Percentiles rank a stretch among this genome's conserved stretches.
These are phyloP conservation scores for Ethmia dodecea DNA, from an alignment of 2,888 invertebrate species.

Conservation along the genomic window DNA sequence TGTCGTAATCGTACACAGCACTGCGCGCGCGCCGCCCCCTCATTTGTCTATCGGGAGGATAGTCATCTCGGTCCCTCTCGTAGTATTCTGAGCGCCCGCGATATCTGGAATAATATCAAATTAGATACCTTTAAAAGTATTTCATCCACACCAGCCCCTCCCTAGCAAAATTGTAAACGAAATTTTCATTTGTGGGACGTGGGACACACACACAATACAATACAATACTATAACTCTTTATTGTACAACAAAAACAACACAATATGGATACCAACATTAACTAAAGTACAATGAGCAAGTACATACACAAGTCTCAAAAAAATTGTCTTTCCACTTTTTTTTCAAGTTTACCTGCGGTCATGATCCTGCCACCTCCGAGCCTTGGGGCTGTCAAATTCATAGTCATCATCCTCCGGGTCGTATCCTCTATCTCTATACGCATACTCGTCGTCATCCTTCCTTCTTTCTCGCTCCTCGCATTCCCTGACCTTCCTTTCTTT, in stretches of 20 bases:
- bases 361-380: slow-evolving; percentile 34
- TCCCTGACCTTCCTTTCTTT: slow-evolving; percentile 60
- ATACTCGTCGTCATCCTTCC: slow-evolving; percentile 37
- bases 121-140: too few relatives aligned
- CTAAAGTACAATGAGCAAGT: too few relatives aligned
- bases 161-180: too few relatives aligned
- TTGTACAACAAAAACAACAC: too few relatives aligned
- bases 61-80: slow-evolving; percentile 43
- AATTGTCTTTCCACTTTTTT: background rate
- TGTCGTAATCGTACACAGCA: slow-evolving; percentile 48
- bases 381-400: slow-evolving; percentile 52
- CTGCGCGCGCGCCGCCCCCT: slow-evolving; percentile 53
- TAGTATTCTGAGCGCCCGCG: slow-evolving; percentile 55
- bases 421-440: slow-evolving; percentile 50
- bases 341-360: slow-evolving; percentile 33
- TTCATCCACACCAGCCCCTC: too few relatives aligned
- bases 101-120: too few relatives aligned
- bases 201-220: too few relatives aligned
- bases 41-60: slow-evolving; percentile 25
- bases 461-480: slow-evolving; percentile 38
- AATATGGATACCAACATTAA: too few relatives aligned
- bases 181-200: too few relatives aligned
- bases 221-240: too few relatives aligned
- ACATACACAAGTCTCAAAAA: too few relatives aligned
- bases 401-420: slow-evolving; percentile 66